phyloP scores from a whole-genome alignment of 2,797 vertebrate genomes.

The Scolopax rusticola region DNA sequence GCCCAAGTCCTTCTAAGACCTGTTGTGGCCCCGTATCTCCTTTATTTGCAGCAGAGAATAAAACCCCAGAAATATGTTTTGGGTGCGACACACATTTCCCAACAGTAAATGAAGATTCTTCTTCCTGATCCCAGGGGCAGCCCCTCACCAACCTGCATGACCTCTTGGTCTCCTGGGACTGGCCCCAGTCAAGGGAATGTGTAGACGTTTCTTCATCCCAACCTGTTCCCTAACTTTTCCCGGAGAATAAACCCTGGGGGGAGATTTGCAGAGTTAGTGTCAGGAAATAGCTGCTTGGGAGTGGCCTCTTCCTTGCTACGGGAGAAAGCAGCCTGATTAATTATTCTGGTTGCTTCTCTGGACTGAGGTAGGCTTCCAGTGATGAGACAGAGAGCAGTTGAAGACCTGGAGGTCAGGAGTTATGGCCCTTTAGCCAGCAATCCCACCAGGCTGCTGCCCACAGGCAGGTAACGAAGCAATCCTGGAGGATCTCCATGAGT shows the following conservation, averaged over 20 bases:
- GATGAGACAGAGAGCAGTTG: neutral
- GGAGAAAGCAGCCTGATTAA: neutral
- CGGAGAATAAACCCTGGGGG: neutral
- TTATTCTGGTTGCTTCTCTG: neutral
- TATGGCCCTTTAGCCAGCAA: accelerated
- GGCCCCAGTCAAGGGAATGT: neutral
- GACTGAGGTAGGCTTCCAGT: neutral
- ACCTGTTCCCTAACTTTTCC: neutral
- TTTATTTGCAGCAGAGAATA: neutral
- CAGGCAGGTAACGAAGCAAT: neutral
- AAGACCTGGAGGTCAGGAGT: neutral
- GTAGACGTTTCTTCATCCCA: neutral
- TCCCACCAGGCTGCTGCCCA: neutral
- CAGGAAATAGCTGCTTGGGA: neutral
- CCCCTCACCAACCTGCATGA: neutral
- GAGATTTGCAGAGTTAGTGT: neutral
- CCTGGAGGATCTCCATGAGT: neutral
- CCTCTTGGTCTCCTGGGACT: neutral
- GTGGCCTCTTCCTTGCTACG: neutral
- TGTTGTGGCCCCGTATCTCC: neutral
- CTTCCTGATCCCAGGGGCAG: neutral
- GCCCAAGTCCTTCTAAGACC: neutral
- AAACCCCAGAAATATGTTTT: neutral
- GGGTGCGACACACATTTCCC: neutral
- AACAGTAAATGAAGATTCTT: neutral